Evolutionary conservation across 2,888 invertebrate species (phyloP).

Genomic region (Tipula lateralis): DNA sequence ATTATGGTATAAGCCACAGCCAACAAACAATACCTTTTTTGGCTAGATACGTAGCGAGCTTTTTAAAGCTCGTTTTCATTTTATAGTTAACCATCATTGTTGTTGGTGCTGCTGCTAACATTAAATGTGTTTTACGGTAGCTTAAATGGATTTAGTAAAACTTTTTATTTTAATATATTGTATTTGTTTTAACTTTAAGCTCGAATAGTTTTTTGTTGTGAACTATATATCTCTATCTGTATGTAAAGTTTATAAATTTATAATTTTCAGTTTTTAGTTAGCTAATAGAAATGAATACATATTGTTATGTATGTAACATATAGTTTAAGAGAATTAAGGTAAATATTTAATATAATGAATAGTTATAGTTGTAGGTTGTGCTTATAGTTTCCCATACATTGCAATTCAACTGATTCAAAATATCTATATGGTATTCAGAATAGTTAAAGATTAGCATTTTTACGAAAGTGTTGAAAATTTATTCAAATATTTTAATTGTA

Average conservation of each 20-base stretch:
- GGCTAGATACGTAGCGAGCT: too few relatives aligned
- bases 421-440: too few relatives aligned
- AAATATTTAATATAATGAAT: background rate
- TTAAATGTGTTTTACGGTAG: background rate
- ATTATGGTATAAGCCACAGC: too few relatives aligned
- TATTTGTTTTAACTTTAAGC: background rate
- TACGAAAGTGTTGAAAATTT: background rate
- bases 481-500: background rate
- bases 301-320: background rate
- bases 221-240: background rate
- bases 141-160: background rate
- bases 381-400: background rate
- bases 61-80: too few relatives aligned
- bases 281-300: background rate
- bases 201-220: background rate
- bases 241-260: background rate
- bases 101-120: background rate
- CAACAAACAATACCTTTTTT: too few relatives aligned
- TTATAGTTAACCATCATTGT: background rate
- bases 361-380: too few relatives aligned
- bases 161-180: background rate
- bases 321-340: background rate
- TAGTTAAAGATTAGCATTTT: background rate
- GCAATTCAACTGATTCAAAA: background rate
- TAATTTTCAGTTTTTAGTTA: background rate